Percentiles rank a stretch among this genome's conserved stretches.
Conservation (phyloP, 2,888 invertebrate genomes). For the Spilarctia lutea region DNA sequence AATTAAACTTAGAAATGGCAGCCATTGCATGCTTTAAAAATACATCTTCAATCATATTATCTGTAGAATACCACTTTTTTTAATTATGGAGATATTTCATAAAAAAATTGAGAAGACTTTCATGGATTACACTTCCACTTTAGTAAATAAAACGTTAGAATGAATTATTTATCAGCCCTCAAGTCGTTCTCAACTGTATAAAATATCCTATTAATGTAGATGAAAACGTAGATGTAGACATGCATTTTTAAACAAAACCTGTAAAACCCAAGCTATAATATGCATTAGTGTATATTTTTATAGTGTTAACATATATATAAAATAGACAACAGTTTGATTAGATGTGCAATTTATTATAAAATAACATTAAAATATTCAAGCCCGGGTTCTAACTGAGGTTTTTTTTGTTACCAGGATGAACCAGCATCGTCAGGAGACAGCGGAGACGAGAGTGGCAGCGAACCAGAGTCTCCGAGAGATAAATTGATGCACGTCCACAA, state of each 20-base stretch:
- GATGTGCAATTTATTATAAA: background rate
- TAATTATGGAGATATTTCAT: background rate
- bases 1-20: background rate
- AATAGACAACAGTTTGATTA: background rate
- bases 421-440: constrained; percentile 84
- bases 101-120: background rate
- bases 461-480: constrained; percentile 81
- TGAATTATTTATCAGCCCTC: background rate
- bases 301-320: background rate
- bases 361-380: background rate
- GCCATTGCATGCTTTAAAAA: no score
- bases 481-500: constrained; percentile 71
- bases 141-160: background rate
- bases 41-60: no score
- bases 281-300: background rate
- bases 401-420: constrained; percentile 70
- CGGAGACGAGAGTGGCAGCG: constrained; percentile 84
- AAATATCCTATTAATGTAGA: background rate
- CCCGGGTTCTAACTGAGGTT: background rate
- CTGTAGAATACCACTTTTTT: no score
- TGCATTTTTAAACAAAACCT: background rate
- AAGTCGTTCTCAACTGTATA: background rate
- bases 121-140: background rate
- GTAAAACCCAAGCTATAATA: background rate
- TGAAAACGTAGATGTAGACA: no score